phyloP scores from a whole-genome alignment of 37 sponge, comb jelly and placozoan genomes.

The Aplysina aerophoba region DNA sequence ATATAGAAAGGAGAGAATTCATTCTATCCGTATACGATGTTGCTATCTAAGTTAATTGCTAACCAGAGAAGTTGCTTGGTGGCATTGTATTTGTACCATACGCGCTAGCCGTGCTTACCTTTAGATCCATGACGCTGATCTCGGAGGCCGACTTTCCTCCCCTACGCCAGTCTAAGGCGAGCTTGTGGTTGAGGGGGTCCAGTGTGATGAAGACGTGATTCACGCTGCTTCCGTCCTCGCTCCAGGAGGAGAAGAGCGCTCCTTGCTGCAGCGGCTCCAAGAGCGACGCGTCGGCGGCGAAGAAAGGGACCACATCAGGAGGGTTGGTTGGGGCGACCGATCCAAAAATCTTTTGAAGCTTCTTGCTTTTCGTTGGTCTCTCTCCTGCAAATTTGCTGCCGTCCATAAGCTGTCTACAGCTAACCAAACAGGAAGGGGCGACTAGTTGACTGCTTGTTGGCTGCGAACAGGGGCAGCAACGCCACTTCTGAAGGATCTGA shows the following conservation, averaged over 20 bases:
- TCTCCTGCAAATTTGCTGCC: too few relatives aligned
- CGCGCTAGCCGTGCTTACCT: not conserved
- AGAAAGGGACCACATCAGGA: not conserved
- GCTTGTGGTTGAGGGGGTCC: conserved; percentile 14
- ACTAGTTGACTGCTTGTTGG: too few relatives aligned
- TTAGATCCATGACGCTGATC: not conserved
- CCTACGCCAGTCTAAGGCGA: conserved; percentile 19
- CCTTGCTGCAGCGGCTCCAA: conserved; percentile 13
- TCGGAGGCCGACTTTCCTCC: not conserved
- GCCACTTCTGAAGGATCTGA: too few relatives aligned
- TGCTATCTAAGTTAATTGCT: too few relatives aligned
- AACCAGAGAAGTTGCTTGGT: too few relatives aligned
- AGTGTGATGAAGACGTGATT: conserved; percentile 13
- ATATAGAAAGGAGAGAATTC: too few relatives aligned
- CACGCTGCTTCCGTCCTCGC: not conserved
- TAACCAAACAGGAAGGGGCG: too few relatives aligned
- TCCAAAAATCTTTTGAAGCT: conserved; percentile 22
- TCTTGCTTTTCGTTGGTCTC: conserved; percentile 5
- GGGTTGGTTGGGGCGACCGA: not conserved
- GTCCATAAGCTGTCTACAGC: too few relatives aligned
- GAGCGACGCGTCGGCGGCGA: not conserved
- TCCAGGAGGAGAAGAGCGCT: conserved; percentile 22
- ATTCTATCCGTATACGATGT: too few relatives aligned
- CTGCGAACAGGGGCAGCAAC: too few relatives aligned
- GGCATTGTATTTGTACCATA: too few relatives aligned